These are phyloP conservation scores for Lottia gigantea DNA, from an alignment of 2,888 invertebrate species.

Conservation along the genomic window DNA sequence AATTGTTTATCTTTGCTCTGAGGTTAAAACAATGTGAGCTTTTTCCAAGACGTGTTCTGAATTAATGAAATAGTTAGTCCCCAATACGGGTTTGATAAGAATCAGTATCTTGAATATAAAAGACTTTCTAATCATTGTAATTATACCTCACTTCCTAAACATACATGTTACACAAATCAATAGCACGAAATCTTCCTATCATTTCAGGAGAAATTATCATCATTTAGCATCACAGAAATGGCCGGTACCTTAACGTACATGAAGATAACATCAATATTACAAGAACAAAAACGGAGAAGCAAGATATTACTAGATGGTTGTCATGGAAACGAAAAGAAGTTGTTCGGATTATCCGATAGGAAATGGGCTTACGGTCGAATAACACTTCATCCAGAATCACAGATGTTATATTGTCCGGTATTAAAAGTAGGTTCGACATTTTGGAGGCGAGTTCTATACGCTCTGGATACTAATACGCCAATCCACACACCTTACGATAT, in stretches of 20 bases:
- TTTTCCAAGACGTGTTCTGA: too few relatives aligned
- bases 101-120: too few relatives aligned
- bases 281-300: background rate
- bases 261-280: background rate
- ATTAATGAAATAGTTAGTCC: too few relatives aligned
- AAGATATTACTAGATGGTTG: constrained; percentile 2
- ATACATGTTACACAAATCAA: too few relatives aligned
- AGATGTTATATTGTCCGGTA: constrained; percentile 47
- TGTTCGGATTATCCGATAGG: constrained; percentile 10
- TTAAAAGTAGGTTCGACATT: constrained; percentile 53
- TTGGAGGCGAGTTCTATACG: constrained; percentile 39
- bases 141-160: too few relatives aligned
- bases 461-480: constrained; percentile 21
- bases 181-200: too few relatives aligned
- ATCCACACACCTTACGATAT: constrained; percentile 32
- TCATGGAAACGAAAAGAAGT: constrained; percentile 11
- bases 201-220: constrained; percentile 1
- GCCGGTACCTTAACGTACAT: background rate
- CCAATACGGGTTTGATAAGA: too few relatives aligned
- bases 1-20: too few relatives aligned
- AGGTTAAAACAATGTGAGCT: too few relatives aligned
- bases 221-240: background rate
- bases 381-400: constrained; percentile 26
- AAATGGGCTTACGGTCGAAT: constrained; percentile 24
- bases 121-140: too few relatives aligned